phyloP scores from a whole-genome alignment of 1,140 invertebrate species.

The Trichomalopsis sarcophagae region DNA sequence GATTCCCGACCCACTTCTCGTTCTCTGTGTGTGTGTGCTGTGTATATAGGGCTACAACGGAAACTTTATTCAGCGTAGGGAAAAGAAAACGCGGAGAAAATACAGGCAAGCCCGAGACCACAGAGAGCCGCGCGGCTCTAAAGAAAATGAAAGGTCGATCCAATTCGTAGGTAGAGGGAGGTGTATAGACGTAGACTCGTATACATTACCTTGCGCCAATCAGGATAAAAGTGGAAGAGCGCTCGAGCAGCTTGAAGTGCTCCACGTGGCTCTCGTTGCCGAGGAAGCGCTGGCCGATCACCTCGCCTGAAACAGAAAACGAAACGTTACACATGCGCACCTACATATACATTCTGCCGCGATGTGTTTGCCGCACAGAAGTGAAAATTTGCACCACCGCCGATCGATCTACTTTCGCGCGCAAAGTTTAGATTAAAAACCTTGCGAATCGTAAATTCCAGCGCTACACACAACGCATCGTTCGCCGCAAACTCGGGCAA shows the following conservation, averaged over 20 bases:
- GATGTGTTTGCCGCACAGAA: not conserved
- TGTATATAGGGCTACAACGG: too few relatives aligned
- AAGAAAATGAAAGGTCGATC: not conserved
- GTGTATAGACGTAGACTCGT: not conserved
- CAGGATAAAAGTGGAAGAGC: slow-evolving; percentile 78
- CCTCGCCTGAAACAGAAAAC: slow-evolving; percentile 73
- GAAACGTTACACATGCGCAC: not conserved
- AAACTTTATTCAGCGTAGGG: too few relatives aligned
- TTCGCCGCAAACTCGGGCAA: not conserved
- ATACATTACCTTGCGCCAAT: slow-evolving; percentile 80
- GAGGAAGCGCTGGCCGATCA: slow-evolving; percentile 75
- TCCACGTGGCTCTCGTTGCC: slow-evolving; percentile 79
- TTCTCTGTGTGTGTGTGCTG: too few relatives aligned
- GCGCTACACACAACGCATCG: not conserved
- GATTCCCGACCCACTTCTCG: too few relatives aligned
- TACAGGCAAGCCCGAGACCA: not conserved
- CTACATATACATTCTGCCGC: not conserved
- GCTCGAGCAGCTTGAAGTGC: slow-evolving; percentile 81
- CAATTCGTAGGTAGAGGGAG: not conserved
- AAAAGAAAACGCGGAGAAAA: not conserved
- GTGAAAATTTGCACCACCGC: slow-evolving; percentile 41
- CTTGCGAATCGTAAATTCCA: slow-evolving; percentile 37
- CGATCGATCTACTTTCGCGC: slow-evolving; percentile 36
- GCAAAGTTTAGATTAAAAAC: slow-evolving; percentile 51
- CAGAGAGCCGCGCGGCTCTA: not conserved